A percentile compares a stretch with the other conserved stretches of the same genome.
phyloP scores from a whole-genome alignment of 1,140 invertebrate species.

The Brachionus plicatilis region DNA sequence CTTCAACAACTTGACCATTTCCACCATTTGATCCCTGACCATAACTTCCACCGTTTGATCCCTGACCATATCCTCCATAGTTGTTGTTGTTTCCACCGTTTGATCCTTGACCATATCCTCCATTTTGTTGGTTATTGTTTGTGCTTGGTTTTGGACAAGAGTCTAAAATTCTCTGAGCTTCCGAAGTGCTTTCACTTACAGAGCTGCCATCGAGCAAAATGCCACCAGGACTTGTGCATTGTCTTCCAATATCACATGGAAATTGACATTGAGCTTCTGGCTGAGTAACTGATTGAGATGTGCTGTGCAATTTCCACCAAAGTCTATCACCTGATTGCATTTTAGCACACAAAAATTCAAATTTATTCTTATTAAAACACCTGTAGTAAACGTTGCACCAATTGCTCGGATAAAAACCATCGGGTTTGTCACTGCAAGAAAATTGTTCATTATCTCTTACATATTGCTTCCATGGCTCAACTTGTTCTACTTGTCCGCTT shows the following conservation, averaged over 20 bases:
- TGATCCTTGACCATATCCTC: not conserved
- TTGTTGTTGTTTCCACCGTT: too few species aligned
- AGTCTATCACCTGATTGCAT: constrained; percentile 8
- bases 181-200: not conserved
- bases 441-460: constrained; percentile 38
- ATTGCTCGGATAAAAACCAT: constrained; percentile 38
- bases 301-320: constrained; percentile 35
- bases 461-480: constrained; percentile 40
- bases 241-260: constrained; percentile 36
- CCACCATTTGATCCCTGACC: constrained; percentile 10
- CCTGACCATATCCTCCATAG: not conserved
- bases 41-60: not conserved
- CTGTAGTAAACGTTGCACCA: constrained; percentile 41
- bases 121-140: not conserved
- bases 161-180: constrained; percentile 6
- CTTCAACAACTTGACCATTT: not conserved
- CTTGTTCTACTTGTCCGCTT: constrained; percentile 13
- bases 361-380: constrained; percentile 14
- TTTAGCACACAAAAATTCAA: constrained; percentile 24
- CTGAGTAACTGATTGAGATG: not conserved
- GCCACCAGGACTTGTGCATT: constrained; percentile 30
- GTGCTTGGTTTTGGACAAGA: constrained; percentile 10
- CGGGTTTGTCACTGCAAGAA: not conserved
- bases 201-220: not conserved
- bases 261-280: constrained; percentile 18